A percentile compares a stretch with the other conserved stretches of the same genome.
Evolutionary conservation across 2,113 vertebrate genomes (phyloP).

Genomic region (Ophthalmolycus amberensis): DNA sequence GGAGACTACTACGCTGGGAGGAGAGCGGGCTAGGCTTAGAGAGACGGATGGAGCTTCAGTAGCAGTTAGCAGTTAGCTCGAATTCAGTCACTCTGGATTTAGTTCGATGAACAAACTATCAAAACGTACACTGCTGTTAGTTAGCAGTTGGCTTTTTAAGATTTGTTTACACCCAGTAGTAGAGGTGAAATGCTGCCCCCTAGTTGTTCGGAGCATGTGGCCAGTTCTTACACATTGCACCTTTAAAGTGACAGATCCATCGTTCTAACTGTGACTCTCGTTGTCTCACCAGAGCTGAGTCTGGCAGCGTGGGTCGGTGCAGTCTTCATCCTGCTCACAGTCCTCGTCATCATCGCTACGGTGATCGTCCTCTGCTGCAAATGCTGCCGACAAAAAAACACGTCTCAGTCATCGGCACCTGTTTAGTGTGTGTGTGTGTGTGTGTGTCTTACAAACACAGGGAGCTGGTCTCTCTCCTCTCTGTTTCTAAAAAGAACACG

Average conservation of each 20-base stretch:
- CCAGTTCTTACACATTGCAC: background rate
- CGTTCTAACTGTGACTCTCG: background rate
- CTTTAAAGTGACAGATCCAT: background rate
- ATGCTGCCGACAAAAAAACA: slow-evolving; percentile 44
- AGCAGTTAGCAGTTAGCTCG: background rate
- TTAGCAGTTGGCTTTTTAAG: background rate
- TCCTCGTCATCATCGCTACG: slow-evolving; percentile 75
- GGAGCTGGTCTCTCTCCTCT: slow-evolving; percentile 22
- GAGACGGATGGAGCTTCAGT: too few relatives aligned
- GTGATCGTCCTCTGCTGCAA: slow-evolving; percentile 82
- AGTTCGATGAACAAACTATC: too few relatives aligned
- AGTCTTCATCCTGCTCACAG: slow-evolving; percentile 61
- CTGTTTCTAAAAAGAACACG: background rate
- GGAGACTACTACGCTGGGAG: too few relatives aligned
- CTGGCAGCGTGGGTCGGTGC: slow-evolving; percentile 77
- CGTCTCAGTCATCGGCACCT: slow-evolving; percentile 27
- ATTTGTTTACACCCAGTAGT: background rate
- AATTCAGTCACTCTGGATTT: background rate
- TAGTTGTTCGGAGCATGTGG: background rate
- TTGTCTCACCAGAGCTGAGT: slow-evolving; percentile 68
- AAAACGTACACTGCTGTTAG: background rate
- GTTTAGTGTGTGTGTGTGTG: slow-evolving; percentile 37
- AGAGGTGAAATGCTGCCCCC: background rate
- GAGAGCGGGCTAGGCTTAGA: too few relatives aligned
- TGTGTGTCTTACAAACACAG: background rate